Percentiles rank a stretch among this genome's conserved stretches.
Conservation (phyloP, 1,140 invertebrate genomes). For the Drosophila dunni region DNA sequence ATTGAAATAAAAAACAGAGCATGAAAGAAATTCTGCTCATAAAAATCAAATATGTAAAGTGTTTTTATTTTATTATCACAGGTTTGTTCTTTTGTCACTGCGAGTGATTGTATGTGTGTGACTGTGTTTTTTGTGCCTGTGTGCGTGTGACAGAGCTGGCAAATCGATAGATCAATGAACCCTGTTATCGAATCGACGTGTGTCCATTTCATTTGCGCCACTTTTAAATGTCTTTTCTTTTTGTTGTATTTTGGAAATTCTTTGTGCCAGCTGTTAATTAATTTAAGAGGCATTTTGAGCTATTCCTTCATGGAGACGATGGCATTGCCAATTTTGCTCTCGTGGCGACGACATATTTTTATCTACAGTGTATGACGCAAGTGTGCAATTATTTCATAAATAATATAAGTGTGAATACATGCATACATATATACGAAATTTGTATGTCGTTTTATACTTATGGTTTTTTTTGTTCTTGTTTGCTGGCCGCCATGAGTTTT, state of each 20-base stretch:
- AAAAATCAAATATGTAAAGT: conserved; percentile 45
- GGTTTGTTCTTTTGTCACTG: conserved; percentile 16
- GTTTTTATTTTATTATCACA: conserved; percentile 20
- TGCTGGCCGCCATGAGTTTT: conserved; percentile 3
- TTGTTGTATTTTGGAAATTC: conserved; percentile 7
- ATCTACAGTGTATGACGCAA: conserved; percentile 59
- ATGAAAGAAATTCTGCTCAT: conserved; percentile 67
- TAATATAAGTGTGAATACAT: conserved; percentile 28
- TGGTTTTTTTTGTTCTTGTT: conserved; percentile 10
- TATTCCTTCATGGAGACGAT: conserved; percentile 7
- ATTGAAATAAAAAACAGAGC: conserved; percentile 78
- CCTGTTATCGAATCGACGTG: conserved; percentile 46
- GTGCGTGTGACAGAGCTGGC: not conserved
- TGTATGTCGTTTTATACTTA: conserved; percentile 28
- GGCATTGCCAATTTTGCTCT: conserved; percentile 43
- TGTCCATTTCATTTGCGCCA: conserved; percentile 8
- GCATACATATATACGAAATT: conserved; percentile 21
- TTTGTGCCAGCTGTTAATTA: conserved; percentile 35
- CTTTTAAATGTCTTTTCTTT: conserved; percentile 7
- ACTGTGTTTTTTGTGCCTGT: no score
- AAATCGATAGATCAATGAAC: conserved; percentile 50
- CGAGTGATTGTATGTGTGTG: not conserved
- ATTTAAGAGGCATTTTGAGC: conserved; percentile 26
- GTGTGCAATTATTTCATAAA: conserved; percentile 61
- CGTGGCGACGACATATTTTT: conserved; percentile 54